Percentiles rank a stretch among this genome's conserved stretches.
Evolutionary conservation across 2,888 invertebrate genomes (phyloP).

Genomic region (Torymus aiolomorphi): DNA sequence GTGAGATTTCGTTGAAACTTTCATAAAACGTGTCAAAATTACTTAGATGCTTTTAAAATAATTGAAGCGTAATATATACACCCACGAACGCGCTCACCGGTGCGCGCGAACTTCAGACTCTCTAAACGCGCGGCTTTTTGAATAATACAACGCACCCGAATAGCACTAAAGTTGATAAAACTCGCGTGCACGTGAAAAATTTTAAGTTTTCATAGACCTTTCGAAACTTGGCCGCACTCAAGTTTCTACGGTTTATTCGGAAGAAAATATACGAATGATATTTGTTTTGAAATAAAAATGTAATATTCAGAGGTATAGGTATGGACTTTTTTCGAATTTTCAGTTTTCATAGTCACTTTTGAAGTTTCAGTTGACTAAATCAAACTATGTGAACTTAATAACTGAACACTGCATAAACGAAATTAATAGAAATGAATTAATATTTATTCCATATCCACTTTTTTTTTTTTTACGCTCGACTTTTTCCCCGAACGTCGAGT

Average conservation of each 20-base stretch:
- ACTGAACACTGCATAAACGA: too few relatives aligned
- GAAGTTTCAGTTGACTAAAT: too few relatives aligned
- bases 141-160: conserved; percentile 27
- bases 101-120: not conserved
- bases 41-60: conserved; percentile 40
- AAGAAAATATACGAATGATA: too few relatives aligned
- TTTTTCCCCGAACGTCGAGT: too few relatives aligned
- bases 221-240: not conserved
- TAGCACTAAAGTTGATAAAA: conserved; percentile 26
- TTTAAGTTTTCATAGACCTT: conserved; percentile 12
- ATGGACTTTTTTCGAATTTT: too few relatives aligned
- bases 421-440: too few relatives aligned
- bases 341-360: too few relatives aligned
- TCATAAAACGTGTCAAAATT: conserved; percentile 7
- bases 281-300: too few relatives aligned
- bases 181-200: conserved; percentile 1
- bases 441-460: too few relatives aligned
- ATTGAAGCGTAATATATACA: conserved; percentile 8
- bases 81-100: not conserved
- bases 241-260: not conserved
- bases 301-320: too few relatives aligned
- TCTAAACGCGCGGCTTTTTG: conserved; percentile 16
- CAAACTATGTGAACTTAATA: too few relatives aligned
- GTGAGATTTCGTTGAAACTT: not conserved
- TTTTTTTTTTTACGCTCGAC: too few relatives aligned